Conservation (phyloP, 64 coral and sea anemone genomes). For the Anthopleura sola region DNA sequence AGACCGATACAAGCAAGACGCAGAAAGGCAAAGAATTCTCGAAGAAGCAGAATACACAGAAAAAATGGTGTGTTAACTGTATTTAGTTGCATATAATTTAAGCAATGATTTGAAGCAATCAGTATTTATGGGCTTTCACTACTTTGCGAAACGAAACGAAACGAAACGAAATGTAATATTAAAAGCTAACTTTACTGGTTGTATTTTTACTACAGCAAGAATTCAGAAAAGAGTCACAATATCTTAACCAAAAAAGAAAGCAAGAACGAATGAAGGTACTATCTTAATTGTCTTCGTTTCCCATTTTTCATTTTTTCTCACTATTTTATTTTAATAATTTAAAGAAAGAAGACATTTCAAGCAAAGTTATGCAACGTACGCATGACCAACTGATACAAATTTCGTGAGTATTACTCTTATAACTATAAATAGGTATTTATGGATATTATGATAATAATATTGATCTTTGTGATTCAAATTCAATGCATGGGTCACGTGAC, state of each 20-base stretch:
- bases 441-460: too few species aligned
- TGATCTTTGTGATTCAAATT: too few species aligned
- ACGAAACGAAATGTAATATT: too few species aligned
- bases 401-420: conserved; percentile 15
- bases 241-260: conserved; percentile 44
- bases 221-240: conserved; percentile 36
- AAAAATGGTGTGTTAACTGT: conserved; percentile 48
- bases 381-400: background rate
- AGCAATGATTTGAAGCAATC: too few species aligned
- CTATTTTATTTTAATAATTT: background rate
- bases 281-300: background rate
- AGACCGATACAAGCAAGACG: conserved; percentile 50
- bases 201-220: conserved; percentile 8
- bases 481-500: background rate
- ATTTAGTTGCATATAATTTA: too few species aligned
- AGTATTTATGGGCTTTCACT: too few species aligned
- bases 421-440: too few species aligned
- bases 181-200: too few species aligned
- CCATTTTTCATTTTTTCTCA: background rate
- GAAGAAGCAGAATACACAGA: conserved; percentile 59
- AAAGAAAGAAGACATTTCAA: conserved; percentile 25
- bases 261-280: conserved; percentile 54
- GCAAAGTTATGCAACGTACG: conserved; percentile 9
- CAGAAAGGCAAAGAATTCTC: conserved; percentile 44
- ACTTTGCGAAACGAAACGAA: too few species aligned